A percentile compares a stretch with the other conserved stretches of the same genome.
Evolutionary conservation across 2,888 invertebrate genomes (phyloP).

Genomic region (Gandaritis pyraliata): DNA sequence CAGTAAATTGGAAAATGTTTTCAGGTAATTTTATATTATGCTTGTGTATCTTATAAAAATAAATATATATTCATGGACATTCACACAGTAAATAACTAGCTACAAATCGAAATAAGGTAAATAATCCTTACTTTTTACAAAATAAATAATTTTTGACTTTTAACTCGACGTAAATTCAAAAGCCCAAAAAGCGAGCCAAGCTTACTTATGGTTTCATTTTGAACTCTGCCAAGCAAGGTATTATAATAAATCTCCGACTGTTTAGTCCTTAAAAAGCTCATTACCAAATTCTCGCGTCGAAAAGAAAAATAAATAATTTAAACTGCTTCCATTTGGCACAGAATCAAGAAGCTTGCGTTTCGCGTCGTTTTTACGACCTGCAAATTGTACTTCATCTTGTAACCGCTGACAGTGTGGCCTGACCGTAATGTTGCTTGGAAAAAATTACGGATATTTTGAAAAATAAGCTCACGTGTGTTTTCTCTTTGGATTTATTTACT

Average conservation of each 20-base stretch:
- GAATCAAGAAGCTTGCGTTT: constrained; percentile 29
- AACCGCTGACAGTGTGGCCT: constrained; percentile 26
- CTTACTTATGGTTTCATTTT: background rate
- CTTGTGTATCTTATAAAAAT: too few species aligned
- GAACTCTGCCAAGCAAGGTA: background rate
- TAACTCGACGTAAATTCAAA: too few species aligned
- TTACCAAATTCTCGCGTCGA: constrained; percentile 32
- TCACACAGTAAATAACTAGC: too few species aligned
- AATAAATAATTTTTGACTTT: too few species aligned
- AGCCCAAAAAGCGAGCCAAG: background rate
- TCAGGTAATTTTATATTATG: too few species aligned
- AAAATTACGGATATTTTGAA: background rate
- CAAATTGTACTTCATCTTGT: constrained; percentile 40
- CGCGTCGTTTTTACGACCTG: constrained; percentile 38
- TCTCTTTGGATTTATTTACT: too few species aligned
- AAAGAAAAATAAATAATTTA: constrained; percentile 41
- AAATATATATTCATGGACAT: too few species aligned
- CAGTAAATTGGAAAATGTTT: background rate
- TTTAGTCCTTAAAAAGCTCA: constrained; percentile 25
- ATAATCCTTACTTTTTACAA: too few species aligned
- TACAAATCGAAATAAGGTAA: too few species aligned
- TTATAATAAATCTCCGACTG: constrained; percentile 8
- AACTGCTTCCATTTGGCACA: constrained; percentile 39
- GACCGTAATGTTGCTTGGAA: constrained; percentile 11
- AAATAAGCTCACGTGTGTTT: too few species aligned